Evolutionary conservation across 2,888 invertebrate genomes (phyloP).

Genomic region (Ennomos quercinarius): DNA sequence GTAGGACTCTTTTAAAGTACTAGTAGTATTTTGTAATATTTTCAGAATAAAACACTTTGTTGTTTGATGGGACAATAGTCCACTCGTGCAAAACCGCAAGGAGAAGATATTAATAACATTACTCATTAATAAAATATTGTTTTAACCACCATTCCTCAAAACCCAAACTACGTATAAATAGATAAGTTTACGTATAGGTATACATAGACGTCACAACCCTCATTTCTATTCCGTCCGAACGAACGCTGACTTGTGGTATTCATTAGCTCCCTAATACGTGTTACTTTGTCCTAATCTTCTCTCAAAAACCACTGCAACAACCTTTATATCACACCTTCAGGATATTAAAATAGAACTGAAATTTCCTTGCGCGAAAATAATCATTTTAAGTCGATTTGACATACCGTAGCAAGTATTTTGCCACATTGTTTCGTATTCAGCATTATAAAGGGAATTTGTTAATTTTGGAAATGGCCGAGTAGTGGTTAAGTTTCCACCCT

Average conservation of each 20-base stretch:
- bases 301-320: constrained; percentile 52
- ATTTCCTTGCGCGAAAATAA: constrained; percentile 38
- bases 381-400: constrained; percentile 70
- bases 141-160: too few relatives aligned
- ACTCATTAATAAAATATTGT: too few relatives aligned
- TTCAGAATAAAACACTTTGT: too few relatives aligned
- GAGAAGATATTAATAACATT: too few relatives aligned
- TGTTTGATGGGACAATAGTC: too few relatives aligned
- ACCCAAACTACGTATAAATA: too few relatives aligned
- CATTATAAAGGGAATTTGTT: constrained; percentile 69
- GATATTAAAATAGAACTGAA: constrained; percentile 36
- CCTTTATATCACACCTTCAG: constrained; percentile 48
- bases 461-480: constrained; percentile 63
- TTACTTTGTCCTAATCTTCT: constrained; percentile 78
- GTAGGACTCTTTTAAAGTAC: too few relatives aligned
- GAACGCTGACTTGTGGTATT: constrained; percentile 74
- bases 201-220: constrained; percentile 35
- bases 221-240: constrained; percentile 58
- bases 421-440: constrained; percentile 71
- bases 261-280: constrained; percentile 80
- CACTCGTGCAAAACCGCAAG: too few relatives aligned
- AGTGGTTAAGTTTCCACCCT: constrained; percentile 54
- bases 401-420: constrained; percentile 66
- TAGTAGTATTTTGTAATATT: too few relatives aligned
- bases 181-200: too few relatives aligned